Evolutionary conservation across 2,888 invertebrate species (phyloP).

Genomic region (Podabrus alpinus): DNA sequence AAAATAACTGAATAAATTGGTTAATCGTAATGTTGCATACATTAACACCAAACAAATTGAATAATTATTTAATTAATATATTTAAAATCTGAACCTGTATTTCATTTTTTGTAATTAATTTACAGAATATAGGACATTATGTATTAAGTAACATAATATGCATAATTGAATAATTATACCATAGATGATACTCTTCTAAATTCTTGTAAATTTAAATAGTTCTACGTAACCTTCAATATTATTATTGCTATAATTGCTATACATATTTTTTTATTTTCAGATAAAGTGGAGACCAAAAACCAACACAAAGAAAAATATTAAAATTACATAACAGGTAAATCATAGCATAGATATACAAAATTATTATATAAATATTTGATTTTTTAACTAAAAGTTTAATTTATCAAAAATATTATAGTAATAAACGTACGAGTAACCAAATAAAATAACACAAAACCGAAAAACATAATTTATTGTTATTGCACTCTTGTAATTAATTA

Average conservation of each 20-base stretch:
- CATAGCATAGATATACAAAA: neutral
- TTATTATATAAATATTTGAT: too few species aligned
- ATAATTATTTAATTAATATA: neutral
- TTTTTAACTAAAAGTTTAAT: too few species aligned
- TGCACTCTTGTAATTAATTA: too few species aligned
- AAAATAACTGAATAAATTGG: neutral
- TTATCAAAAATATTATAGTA: too few species aligned
- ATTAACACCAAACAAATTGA: neutral
- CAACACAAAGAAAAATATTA: neutral
- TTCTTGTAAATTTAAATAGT: neutral
- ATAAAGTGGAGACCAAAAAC: neutral
- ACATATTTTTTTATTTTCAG: neutral
- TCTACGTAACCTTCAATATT: neutral
- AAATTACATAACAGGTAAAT: neutral
- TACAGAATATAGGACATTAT: neutral
- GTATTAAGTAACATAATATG: too few species aligned
- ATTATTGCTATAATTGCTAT: too few species aligned
- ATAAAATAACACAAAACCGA: too few species aligned
- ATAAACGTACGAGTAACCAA: too few species aligned
- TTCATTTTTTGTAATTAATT: neutral
- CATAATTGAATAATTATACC: too few species aligned
- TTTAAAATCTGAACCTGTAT: neutral
- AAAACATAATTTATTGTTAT: too few species aligned
- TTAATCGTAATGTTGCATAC: neutral
- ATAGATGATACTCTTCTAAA: neutral